These are phyloP conservation scores for Acanthaster planci DNA, from an alignment of 35 echinoderm and acorn worm species.

Conservation along the genomic window DNA sequence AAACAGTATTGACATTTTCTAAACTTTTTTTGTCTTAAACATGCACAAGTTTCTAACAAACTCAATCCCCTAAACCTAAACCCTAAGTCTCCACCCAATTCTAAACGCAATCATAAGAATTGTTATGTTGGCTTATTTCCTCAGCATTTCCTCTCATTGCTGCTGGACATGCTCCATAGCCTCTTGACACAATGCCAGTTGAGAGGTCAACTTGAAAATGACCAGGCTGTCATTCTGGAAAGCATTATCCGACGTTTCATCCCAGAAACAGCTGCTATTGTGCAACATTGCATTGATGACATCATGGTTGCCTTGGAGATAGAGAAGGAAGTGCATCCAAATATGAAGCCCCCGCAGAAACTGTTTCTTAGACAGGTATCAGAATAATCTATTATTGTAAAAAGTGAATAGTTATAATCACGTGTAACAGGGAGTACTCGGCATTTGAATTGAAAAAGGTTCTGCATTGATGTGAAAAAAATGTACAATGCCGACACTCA, in stretches of 20 bases:
- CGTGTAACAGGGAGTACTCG: too few relatives aligned
- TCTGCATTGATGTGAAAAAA: too few relatives aligned
- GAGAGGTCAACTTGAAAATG: background rate
- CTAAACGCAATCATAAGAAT: too few relatives aligned
- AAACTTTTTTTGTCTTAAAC: too few relatives aligned
- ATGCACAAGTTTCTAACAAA: too few relatives aligned
- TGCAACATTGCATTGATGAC: constrained; percentile 15
- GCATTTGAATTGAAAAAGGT: too few relatives aligned
- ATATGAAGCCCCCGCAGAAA: constrained; percentile 34
- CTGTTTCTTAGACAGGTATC: constrained; percentile 64
- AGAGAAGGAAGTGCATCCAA: constrained; percentile 16
- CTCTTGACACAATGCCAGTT: constrained; percentile 15
- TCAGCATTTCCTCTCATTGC: constrained; percentile 50
- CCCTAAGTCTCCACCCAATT: too few relatives aligned
- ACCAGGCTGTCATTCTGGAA: constrained; percentile 30
- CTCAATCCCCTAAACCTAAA: too few relatives aligned
- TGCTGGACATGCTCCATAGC: constrained; percentile 52
- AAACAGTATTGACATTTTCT: too few relatives aligned
- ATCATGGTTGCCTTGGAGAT: constrained; percentile 34
- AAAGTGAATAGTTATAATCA: background rate
- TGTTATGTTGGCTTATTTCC: too few relatives aligned
- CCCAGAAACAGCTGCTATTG: constrained; percentile 48
- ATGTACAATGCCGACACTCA: too few relatives aligned
- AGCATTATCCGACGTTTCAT: constrained; percentile 61
- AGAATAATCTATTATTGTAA: background rate